Conservation (phyloP, 2,113 vertebrate genomes). For the Paedocypris sp. region DNA sequence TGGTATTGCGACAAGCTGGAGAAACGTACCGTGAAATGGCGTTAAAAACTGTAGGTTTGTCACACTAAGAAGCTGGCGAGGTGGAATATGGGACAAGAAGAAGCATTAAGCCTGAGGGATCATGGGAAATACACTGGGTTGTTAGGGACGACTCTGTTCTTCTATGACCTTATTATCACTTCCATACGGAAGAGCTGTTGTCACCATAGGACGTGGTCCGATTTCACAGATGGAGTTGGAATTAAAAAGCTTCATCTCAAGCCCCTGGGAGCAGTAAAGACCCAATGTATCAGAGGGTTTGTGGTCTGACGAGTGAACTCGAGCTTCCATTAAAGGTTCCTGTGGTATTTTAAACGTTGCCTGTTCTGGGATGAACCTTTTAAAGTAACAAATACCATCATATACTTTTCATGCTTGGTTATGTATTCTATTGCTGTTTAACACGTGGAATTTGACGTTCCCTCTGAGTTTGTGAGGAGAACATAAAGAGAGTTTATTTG, state of each 20-base stretch:
- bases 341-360: background rate
- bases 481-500: too few relatives aligned
- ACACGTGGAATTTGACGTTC: background rate
- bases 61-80: background rate
- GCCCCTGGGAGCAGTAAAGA: background rate
- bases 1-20: background rate
- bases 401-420: background rate
- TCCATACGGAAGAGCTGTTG: background rate
- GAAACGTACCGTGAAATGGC: conserved; percentile 4
- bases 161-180: conserved; percentile 7
- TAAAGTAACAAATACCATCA: background rate
- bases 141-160: background rate
- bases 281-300: conserved; percentile 4
- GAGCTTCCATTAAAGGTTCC: conserved; percentile 1
- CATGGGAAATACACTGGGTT: background rate
- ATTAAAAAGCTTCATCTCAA: background rate
- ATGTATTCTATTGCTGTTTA: background rate
- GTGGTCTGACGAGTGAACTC: background rate
- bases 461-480: background rate
- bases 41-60: conserved; percentile 13
- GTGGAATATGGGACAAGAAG: background rate
- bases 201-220: background rate
- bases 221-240: background rate
- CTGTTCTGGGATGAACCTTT: background rate
- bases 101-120: conserved; percentile 7